Percentiles rank a stretch among this genome's conserved stretches.
These are phyloP conservation scores for Drosophila acutilabella DNA, from an alignment of 2,888 invertebrate genomes.

Conservation along the genomic window DNA sequence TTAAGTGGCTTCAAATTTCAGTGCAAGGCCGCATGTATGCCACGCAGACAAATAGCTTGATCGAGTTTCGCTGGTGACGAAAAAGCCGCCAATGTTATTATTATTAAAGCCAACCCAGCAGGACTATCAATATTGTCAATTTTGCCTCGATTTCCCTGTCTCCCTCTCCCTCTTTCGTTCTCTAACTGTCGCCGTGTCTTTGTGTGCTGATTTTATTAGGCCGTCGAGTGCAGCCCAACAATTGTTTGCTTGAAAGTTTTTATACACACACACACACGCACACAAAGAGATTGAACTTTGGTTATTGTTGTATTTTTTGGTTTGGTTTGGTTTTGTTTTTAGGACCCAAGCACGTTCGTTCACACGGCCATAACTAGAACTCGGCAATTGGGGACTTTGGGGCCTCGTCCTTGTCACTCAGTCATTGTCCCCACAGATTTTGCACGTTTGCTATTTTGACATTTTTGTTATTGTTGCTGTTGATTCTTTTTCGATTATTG, in stretches of 20 bases:
- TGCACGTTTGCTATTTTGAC: slow-evolving; percentile 78
- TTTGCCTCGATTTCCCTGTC: neutral
- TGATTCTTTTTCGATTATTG: slow-evolving; percentile 64
- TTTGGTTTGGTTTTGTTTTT: slow-evolving; percentile 41
- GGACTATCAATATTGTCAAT: slow-evolving; percentile 51
- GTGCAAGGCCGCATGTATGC: slow-evolving; percentile 48
- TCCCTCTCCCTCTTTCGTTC: neutral
- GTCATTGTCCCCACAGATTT: slow-evolving; percentile 71
- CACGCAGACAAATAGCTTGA: slow-evolving; percentile 57
- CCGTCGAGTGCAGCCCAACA: slow-evolving; percentile 49
- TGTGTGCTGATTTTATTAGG: slow-evolving; percentile 69
- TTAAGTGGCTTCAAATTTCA: slow-evolving; percentile 52
- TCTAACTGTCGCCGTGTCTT: slow-evolving; percentile 3
- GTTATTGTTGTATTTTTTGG: slow-evolving; percentile 20
- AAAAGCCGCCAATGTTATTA: slow-evolving; percentile 35
- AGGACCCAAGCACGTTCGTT: slow-evolving; percentile 60
- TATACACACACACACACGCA: slow-evolving; percentile 42
- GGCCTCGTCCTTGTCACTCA: slow-evolving; percentile 39
- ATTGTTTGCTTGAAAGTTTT: slow-evolving; percentile 78
- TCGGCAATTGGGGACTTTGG: slow-evolving; percentile 17
- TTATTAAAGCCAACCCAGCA: slow-evolving; percentile 17
- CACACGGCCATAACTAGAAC: slow-evolving; percentile 33
- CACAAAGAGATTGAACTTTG: slow-evolving; percentile 45
- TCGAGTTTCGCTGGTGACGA: slow-evolving; percentile 48
- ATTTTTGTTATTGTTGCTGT: slow-evolving; percentile 40